These are phyloP conservation scores for Pyrocephalus nanus DNA, from an alignment of 2,797 vertebrate species.

Conservation along the genomic window DNA sequence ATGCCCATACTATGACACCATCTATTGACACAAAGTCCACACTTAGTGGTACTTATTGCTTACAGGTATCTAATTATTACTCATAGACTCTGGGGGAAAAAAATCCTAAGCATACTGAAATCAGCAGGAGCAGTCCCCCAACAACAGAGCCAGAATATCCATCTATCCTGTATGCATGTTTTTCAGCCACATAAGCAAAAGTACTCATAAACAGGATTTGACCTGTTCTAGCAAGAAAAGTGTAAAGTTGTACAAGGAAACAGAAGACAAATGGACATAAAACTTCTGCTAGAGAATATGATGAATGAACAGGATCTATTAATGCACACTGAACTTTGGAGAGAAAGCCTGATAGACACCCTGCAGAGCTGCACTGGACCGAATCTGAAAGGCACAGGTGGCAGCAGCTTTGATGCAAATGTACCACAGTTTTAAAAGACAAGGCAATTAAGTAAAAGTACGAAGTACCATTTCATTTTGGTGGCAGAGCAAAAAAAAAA, in stretches of 20 bases:
- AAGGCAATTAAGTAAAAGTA: neutral
- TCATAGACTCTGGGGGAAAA: accelerated
- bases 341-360: neutral
- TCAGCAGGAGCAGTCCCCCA: neutral
- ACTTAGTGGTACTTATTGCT: neutral
- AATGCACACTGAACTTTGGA: neutral
- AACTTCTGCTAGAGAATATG: neutral
- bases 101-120: neutral
- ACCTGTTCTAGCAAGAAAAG: neutral
- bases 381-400: neutral
- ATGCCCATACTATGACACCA: neutral
- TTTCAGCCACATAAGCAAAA: neutral
- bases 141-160: neutral
- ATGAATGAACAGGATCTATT: neutral
- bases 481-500: neutral
- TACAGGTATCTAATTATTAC: neutral
- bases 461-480: neutral
- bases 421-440: neutral
- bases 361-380: neutral
- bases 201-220: neutral
- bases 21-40: neutral
- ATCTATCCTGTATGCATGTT: neutral
- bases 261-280: neutral
- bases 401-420: neutral
- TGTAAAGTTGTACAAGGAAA: neutral